Evolutionary conservation across 2,888 invertebrate genomes (phyloP).

Genomic region (Xylota segnis): DNA sequence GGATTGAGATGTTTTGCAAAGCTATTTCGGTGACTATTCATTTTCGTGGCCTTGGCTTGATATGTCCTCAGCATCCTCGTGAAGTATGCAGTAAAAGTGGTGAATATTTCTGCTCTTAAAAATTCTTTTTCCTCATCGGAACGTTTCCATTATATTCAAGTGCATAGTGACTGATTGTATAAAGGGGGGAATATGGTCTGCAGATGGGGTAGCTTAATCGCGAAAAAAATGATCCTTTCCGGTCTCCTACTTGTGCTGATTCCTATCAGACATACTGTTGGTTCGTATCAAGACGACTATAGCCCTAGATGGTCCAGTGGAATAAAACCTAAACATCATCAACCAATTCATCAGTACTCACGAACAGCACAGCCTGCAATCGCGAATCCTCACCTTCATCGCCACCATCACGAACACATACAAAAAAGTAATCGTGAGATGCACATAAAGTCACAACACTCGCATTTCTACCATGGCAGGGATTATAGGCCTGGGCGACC

Average conservation of each 20-base stretch:
- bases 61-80: constrained; percentile 14
- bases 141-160: background rate
- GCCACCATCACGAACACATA: constrained; percentile 56
- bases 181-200: constrained; percentile 52
- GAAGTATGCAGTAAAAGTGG: constrained; percentile 20
- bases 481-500: constrained; percentile 32
- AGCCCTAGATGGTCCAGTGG: constrained; percentile 1
- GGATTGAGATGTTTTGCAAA: constrained; percentile 39
- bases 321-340: constrained; percentile 34
- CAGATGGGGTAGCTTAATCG: constrained; percentile 50
- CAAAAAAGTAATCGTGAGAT: constrained; percentile 59
- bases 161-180: constrained; percentile 26
- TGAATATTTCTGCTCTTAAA: constrained; percentile 20
- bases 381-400: constrained; percentile 40
- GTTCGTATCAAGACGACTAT: constrained; percentile 34
- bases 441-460: constrained; percentile 58
- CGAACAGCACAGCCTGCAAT: constrained; percentile 20
- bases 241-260: constrained; percentile 52
- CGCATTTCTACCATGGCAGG: constrained; percentile 37
- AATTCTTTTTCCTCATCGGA: background rate
- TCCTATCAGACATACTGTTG: constrained; percentile 48
- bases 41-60: constrained; percentile 24
- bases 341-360: constrained; percentile 20
- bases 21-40: constrained; percentile 14
- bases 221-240: constrained; percentile 58